Evolutionary conservation across 2,888 invertebrate species (phyloP).

Genomic region (Ennomos fuscantarius): DNA sequence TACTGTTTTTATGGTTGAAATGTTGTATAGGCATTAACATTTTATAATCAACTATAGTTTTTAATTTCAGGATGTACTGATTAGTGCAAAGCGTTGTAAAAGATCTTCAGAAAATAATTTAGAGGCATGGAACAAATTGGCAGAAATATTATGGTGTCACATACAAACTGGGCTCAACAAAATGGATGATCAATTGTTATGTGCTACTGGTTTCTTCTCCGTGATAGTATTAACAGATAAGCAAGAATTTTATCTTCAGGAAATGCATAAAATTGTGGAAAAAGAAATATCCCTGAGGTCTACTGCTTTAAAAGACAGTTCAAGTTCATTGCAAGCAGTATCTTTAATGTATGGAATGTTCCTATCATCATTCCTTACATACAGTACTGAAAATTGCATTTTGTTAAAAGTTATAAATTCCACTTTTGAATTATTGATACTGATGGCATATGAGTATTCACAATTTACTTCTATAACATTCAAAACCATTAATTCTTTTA

Average conservation of each 20-base stretch:
- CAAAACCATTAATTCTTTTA: conserved; percentile 76
- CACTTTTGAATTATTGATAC: conserved; percentile 58
- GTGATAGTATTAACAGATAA: conserved; percentile 53
- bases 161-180: conserved; percentile 55
- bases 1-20: no score
- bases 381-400: conserved; percentile 30
- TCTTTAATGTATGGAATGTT: conserved; percentile 78
- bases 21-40: conserved; percentile 1
- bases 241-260: conserved; percentile 53
- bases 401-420: conserved; percentile 48
- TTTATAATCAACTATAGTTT: conserved; percentile 8
- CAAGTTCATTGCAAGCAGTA: conserved; percentile 49
- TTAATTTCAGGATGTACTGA: conserved; percentile 62
- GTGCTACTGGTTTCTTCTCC: conserved; percentile 72
- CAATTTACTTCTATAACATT: conserved; percentile 80
- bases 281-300: conserved; percentile 46
- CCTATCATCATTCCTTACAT: conserved; percentile 66
- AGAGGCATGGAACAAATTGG: conserved; percentile 50
- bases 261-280: conserved; percentile 50
- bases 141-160: conserved; percentile 62
- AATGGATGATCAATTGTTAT: conserved; percentile 74
- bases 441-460: conserved; percentile 80
- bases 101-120: conserved; percentile 31
- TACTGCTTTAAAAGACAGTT: conserved; percentile 34
- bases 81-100: conserved; percentile 48